Percentiles rank a stretch among this genome's conserved stretches.
Evolutionary conservation across 2,797 vertebrate genomes (phyloP).

Genomic region (Pygocentrus nattereri): DNA sequence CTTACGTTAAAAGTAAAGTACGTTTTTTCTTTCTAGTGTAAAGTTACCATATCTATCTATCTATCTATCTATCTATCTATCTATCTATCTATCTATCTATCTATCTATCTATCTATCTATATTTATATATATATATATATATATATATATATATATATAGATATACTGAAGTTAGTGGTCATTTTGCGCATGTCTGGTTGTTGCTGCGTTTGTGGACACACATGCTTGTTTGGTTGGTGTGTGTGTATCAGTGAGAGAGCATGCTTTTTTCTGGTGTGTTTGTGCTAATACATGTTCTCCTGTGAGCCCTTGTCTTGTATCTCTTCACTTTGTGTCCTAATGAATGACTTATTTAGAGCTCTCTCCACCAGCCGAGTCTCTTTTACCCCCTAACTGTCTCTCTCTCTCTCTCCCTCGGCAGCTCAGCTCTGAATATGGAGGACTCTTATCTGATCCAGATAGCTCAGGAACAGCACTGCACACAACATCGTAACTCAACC

Average conservation of each 20-base stretch:
- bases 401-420: constrained; percentile 28
- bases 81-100: too few relatives aligned
- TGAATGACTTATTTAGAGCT: constrained; percentile 51
- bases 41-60: too few relatives aligned
- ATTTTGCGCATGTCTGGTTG: background rate
- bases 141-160: background rate
- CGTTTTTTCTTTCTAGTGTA: too few relatives aligned
- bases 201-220: background rate
- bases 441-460: constrained; percentile 64
- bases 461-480: constrained; percentile 61
- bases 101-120: too few relatives aligned
- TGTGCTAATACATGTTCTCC: constrained; percentile 42
- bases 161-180: background rate
- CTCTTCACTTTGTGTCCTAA: constrained; percentile 33
- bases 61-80: too few relatives aligned
- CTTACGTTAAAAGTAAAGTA: too few relatives aligned
- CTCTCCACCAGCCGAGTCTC: constrained; percentile 27
- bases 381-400: constrained; percentile 46
- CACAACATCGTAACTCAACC: constrained; percentile 60
- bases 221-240: background rate
- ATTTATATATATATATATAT: background rate
- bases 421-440: constrained; percentile 50
- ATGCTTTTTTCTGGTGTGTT: background rate
- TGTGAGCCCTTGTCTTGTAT: constrained; percentile 32
- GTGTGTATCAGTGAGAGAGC: background rate